These are phyloP conservation scores for Heteromurus nitidus DNA, from an alignment of 2,888 invertebrate species.

Conservation along the genomic window DNA sequence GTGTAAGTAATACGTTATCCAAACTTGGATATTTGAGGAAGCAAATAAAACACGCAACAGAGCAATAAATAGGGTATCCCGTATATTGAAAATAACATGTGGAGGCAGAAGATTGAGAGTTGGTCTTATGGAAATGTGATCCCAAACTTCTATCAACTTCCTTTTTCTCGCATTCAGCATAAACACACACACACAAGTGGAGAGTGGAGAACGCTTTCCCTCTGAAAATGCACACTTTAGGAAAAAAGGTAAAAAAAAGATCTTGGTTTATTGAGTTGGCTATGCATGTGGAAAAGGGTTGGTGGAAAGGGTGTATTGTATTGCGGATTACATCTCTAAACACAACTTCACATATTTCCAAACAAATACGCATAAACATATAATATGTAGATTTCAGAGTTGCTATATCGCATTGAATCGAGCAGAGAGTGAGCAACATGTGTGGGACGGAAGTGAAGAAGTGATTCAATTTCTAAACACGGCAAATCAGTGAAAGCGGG, in stretches of 20 bases:
- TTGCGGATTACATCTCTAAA: slow-evolving; percentile 4
- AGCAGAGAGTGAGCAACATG: too few relatives aligned
- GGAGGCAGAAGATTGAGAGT: neutral
- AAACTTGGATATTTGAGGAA: neutral
- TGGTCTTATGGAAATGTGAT: neutral
- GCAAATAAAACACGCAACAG: slow-evolving; percentile 1
- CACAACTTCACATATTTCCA: too few relatives aligned
- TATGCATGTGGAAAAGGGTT: neutral
- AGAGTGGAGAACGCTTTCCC: neutral
- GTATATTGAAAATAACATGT: neutral
- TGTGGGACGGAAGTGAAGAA: slow-evolving; percentile 18
- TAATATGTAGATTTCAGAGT: too few relatives aligned
- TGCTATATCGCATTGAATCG: too few relatives aligned
- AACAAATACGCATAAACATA: too few relatives aligned
- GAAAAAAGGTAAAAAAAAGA: neutral
- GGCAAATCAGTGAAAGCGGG: slow-evolving; percentile 4
- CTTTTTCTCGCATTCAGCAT: neutral
- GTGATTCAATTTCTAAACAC: slow-evolving; percentile 16
- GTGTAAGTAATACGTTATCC: slow-evolving; percentile 10
- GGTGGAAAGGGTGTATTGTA: neutral
- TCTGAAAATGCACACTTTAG: neutral
- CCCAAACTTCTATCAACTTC: neutral
- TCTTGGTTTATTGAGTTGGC: neutral
- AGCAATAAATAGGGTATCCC: neutral
- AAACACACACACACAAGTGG: neutral